Evolutionary conservation across 1,140 invertebrate genomes (phyloP), one percentile per base, ranked within the genome.

Genomic region (Drosophila chauvacae): DNA sequence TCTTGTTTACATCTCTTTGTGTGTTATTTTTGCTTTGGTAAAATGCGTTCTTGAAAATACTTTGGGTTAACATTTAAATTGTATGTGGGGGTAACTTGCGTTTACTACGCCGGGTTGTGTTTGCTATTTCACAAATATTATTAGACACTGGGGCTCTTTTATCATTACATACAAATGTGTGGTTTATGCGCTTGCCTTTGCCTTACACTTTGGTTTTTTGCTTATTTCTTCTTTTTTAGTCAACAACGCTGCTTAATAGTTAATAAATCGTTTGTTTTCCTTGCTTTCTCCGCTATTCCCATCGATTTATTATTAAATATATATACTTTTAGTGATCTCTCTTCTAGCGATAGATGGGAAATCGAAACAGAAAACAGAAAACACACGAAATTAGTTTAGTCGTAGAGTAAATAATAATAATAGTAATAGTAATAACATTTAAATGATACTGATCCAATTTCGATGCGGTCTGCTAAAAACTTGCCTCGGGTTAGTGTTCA

Each of bases 41-140:
- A 90, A 90, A 90, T 90, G 85, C 86, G 51, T 66, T 81, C 41
- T 90, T 81, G 81, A 90, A 83, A 88, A 90, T 90, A 90, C 86
- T 90, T 90, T 84, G 78, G 85, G 81, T 88, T 90, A 85, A 90
- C 85, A 90, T 88, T 88, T 84, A 77, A 77, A 60, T 77, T 76
- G 72, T 76, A 77, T 80, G 68, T 74, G 77, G 84, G 72, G 84
- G 72, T 80, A 77, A 70, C 65, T 81, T 70, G 69, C 62, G 66
- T 50, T 80, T 62, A 63, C 77, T 62, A 63, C 77, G 64, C 70
- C 70, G 64, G 53, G 70, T 71, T 53, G 33, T 26, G 81, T 59
- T 81, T 69, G 41, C 77, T 81, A 75, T 81, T 80, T 80, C 59
- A 69, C 78, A 80, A 39, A 62, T 80, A 74, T 78, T 78, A 79